A percentile compares a stretch with the other conserved stretches of the same genome.
Evolutionary conservation across 2,888 invertebrate genomes (phyloP).

Genomic region (Phortica magna): DNA sequence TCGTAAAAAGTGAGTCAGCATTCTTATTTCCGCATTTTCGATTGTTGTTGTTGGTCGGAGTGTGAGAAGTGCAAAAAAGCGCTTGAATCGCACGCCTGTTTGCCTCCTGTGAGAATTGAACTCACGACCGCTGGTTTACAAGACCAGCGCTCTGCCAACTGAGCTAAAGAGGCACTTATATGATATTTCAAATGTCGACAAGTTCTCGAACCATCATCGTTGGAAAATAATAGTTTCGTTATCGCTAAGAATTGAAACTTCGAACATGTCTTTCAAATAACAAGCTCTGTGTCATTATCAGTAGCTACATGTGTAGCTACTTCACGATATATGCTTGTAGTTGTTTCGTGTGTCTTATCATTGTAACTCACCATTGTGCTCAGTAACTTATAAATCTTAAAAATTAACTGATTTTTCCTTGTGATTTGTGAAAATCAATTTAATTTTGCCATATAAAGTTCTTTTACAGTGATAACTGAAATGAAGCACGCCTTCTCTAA

Average conservation of each 20-base stretch:
- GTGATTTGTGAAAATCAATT: no score
- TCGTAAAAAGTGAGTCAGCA: neutral
- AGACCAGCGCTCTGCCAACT: constrained; percentile 57
- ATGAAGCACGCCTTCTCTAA: no score
- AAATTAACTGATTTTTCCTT: no score
- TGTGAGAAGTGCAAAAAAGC: neutral
- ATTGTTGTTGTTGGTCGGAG: neutral
- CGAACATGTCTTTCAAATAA: neutral
- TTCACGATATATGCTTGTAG: no score
- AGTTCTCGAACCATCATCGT: neutral
- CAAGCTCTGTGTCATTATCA: no score
- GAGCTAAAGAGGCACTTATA: constrained; percentile 53
- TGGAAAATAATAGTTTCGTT: neutral
- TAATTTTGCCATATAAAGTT: no score
- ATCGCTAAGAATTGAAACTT: neutral
- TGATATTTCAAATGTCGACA: neutral
- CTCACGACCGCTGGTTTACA: constrained; percentile 59
- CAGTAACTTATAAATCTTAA: no score
- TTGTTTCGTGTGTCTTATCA: no score
- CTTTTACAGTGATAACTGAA: no score
- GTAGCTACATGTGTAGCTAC: no score
- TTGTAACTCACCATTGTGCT: no score
- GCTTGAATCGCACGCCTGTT: constrained; percentile 19
- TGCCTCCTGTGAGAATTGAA: constrained; percentile 59
- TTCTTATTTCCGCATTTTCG: constrained; percentile 17